phyloP scores from a whole-genome alignment of 2,888 invertebrate genomes.

The Papilio protenor region DNA sequence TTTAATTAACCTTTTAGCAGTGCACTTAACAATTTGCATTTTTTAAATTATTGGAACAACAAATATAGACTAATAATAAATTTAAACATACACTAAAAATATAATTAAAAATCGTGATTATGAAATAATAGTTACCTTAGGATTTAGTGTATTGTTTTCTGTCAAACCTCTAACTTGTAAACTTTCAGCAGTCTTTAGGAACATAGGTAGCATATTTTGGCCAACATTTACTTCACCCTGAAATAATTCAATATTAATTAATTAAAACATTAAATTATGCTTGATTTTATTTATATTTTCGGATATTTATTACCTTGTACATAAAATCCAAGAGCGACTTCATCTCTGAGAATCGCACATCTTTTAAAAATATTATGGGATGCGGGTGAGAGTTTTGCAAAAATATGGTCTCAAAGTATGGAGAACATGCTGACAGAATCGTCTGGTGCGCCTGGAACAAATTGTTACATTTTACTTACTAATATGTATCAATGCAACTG shows the following conservation, averaged over 20 bases:
- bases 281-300: not conserved
- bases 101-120: not conserved
- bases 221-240: constrained; percentile 94
- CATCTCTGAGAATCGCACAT: constrained; percentile 95
- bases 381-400: constrained; percentile 95
- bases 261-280: not conserved
- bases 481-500: not conserved
- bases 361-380: constrained; percentile 96
- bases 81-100: not conserved
- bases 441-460: constrained; percentile 94
- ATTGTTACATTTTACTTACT: not conserved
- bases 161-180: constrained; percentile 95
- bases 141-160: constrained; percentile 89
- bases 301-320: constrained; percentile 88
- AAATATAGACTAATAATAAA: not conserved
- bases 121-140: constrained; percentile 73
- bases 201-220: constrained; percentile 95
- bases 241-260: constrained; percentile 45
- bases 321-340: constrained; percentile 95
- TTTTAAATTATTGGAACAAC: not conserved
- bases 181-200: constrained; percentile 96
- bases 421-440: constrained; percentile 96
- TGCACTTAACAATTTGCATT: not conserved
- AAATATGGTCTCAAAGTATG: constrained; percentile 96
- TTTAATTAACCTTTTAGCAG: not conserved